Conservation (phyloP, 1,140 invertebrate species). For the Aphaenogaster floridana region DNA sequence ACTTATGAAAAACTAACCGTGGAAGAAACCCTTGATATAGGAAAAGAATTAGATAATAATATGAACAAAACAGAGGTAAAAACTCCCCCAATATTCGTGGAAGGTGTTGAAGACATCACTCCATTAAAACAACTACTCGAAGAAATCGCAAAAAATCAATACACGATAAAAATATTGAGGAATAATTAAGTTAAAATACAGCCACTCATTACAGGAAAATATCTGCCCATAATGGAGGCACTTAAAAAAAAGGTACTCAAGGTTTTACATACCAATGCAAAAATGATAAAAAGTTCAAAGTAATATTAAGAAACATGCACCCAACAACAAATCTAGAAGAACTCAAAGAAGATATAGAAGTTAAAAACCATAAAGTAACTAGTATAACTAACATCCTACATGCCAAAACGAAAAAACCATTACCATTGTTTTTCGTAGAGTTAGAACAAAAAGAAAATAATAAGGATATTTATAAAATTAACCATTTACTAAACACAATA, state of each 20-base stretch:
- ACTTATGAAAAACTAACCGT: background rate
- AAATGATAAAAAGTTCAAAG: slow-evolving; percentile 25
- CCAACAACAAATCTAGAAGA: background rate
- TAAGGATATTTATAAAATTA: slow-evolving; percentile 18
- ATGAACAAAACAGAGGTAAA: background rate
- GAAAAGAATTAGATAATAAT: too few relatives aligned
- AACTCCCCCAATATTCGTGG: slow-evolving; percentile 10
- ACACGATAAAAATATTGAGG: slow-evolving; percentile 8
- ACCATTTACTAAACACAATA: background rate
- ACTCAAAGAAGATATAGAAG: slow-evolving; percentile 8
- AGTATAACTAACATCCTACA: background rate
- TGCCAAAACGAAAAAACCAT: background rate
- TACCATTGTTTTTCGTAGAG: slow-evolving; percentile 19
- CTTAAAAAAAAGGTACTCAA: slow-evolving; percentile 1
- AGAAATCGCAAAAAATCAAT: slow-evolving; percentile 10
- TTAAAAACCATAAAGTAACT: background rate
- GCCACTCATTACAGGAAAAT: background rate
- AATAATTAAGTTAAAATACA: slow-evolving; percentile 10
- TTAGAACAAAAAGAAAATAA: background rate
- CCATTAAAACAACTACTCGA: background rate
- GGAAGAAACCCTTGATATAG: background rate
- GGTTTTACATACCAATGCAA: background rate
- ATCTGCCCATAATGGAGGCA: background rate
- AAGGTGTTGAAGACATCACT: slow-evolving; percentile 7
- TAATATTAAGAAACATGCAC: slow-evolving; percentile 20